Evolutionary conservation across 2,888 invertebrate species (phyloP), one percentile per base, ranked within the genome.

Genomic region (Tipula lateralis): DNA sequence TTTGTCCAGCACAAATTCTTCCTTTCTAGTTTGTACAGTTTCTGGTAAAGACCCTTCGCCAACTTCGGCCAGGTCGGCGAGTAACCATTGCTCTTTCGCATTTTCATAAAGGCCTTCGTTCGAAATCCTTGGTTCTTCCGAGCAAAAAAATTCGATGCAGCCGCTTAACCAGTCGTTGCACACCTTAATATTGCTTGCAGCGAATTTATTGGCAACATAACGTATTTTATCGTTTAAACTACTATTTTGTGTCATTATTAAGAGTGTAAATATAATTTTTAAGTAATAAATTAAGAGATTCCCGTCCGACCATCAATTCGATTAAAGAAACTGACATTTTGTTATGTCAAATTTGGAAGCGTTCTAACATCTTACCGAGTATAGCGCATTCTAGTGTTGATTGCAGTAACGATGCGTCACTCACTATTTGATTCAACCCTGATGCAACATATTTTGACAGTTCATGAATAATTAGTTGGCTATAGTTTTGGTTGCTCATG

Each of bases 81-180:
- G 87, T 84, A 91, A 88, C 92, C 92, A 93, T 87, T 93, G 93
- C 83, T 91, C 89, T 50, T 89, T 91, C 0, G 91, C 91, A 87
- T 91, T 91, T 84, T 87, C 86, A 85, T 91, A 88, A 83, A 92
- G 87, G 29, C 91, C 89, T 44, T 89, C 87, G 81, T 88, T 84
- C 1, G 88, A 88, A 85, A 85, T 85, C 16, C 19, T 19, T 36
- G 50, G 44, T n/a, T 85, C 36, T 29, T 85, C 84, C 3, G 84
- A 83, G 13, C 85, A 32, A 66, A 86, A 86, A 36, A 39, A 86
- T 83, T 85, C 83, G 1, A 86, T 84, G 29, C 86, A 86, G 1
- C 84, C 83, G 12, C 24, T 83, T 29, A 83, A 29, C 83, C 83
- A 83, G 1, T 83, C 83, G 13, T 39, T 83, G 7, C 83, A 39